These are phyloP conservation scores for Albula goreensis DNA, from an alignment of 2,113 vertebrate species.

Conservation along the genomic window DNA sequence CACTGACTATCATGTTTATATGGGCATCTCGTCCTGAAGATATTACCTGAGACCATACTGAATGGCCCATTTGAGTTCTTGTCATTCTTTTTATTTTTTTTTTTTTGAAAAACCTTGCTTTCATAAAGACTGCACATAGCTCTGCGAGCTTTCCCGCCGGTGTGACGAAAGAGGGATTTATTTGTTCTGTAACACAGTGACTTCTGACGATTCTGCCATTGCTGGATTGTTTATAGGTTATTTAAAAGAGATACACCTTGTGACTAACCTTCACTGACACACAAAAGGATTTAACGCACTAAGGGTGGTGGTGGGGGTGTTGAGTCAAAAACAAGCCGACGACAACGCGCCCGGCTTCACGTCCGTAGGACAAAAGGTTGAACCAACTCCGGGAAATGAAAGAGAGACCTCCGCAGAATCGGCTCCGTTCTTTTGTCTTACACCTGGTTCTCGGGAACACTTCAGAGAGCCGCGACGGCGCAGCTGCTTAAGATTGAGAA, in stretches of 20 bases:
- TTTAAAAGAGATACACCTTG: background rate
- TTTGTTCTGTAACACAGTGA: background rate
- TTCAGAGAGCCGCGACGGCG: conserved; percentile 42
- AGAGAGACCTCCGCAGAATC: conserved; percentile 17
- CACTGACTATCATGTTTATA: background rate
- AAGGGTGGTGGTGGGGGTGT: background rate
- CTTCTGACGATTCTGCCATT: background rate
- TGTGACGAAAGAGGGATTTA: background rate
- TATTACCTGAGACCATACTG: background rate
- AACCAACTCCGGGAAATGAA: background rate
- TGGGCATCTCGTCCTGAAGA: background rate
- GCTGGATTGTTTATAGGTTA: conserved; percentile 3
- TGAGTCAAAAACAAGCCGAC: background rate
- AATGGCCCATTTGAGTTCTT: conserved; percentile 11
- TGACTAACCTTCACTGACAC: background rate
- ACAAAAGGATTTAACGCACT: background rate
- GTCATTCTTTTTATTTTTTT: background rate
- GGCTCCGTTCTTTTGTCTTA: conserved; percentile 27
- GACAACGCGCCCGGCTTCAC: background rate
- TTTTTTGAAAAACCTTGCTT: background rate
- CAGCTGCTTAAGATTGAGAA: conserved; percentile 47
- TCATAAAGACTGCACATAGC: background rate
- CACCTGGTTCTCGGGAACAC: conserved; percentile 40
- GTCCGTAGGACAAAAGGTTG: background rate
- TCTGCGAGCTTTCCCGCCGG: background rate